A percentile compares a stretch with the other conserved stretches of the same genome.
These are phyloP conservation scores for Xenus cinereus DNA, from an alignment of 2,113 vertebrate genomes.

Conservation along the genomic window DNA sequence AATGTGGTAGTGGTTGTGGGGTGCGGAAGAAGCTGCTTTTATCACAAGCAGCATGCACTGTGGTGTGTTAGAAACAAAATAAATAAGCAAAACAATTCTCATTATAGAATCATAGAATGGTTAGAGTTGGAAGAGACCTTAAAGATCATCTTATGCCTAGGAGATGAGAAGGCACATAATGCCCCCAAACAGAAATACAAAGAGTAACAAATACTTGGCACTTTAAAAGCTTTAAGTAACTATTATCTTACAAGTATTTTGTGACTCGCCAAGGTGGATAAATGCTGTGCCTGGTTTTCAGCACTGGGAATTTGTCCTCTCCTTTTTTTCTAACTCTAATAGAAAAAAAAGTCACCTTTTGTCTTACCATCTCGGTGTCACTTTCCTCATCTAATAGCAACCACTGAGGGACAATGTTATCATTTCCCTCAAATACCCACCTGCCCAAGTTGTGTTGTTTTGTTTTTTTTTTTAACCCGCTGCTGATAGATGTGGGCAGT, in stretches of 20 bases:
- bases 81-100: not conserved
- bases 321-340: not conserved
- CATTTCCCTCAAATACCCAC: not conserved
- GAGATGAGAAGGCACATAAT: not conserved
- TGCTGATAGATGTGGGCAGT: not conserved
- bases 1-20: not conserved
- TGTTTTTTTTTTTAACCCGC: not conserved
- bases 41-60: not conserved
- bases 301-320: not conserved
- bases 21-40: not conserved
- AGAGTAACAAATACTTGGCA: not conserved
- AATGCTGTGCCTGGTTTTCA: not conserved
- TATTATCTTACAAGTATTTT: not conserved
- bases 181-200: not conserved
- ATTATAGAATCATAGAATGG: too few relatives aligned
- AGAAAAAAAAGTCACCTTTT: not conserved
- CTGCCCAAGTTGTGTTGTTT: not conserved
- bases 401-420: fast-evolving
- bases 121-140: too few relatives aligned
- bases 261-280: not conserved
- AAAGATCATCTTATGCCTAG: too few relatives aligned
- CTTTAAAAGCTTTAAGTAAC: not conserved
- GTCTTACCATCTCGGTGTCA: not conserved
- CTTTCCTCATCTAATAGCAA: not conserved
- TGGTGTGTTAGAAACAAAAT: not conserved